Conservation (phyloP, 2,113 vertebrate species). For the Cettia cetti region DNA sequence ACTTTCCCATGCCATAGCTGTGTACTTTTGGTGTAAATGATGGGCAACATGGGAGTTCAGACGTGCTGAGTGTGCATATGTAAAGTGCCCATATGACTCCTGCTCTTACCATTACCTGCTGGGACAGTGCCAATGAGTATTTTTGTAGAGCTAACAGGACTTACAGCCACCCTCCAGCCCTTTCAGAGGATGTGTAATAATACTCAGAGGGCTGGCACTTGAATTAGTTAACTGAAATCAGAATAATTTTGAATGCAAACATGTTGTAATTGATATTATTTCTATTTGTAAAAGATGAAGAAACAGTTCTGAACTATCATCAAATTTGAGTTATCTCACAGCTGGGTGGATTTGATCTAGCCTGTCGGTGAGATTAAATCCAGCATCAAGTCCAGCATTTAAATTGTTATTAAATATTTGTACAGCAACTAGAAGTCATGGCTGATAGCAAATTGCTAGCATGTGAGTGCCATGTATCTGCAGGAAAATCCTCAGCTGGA, state of each 20-base stretch:
- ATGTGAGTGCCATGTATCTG: background rate
- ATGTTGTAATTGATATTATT: background rate
- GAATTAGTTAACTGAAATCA: background rate
- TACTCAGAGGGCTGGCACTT: background rate
- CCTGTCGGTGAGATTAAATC: background rate
- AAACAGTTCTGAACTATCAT: background rate
- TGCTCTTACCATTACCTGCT: background rate
- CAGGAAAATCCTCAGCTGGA: background rate
- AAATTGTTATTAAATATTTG: constrained; percentile 24
- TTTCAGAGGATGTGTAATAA: background rate
- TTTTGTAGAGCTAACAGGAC: background rate
- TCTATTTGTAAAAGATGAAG: constrained; percentile 9
- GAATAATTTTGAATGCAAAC: background rate
- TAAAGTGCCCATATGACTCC: rapidly evolving
- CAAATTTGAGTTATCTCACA: background rate
- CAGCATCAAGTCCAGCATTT: background rate
- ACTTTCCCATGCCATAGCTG: background rate
- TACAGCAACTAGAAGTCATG: background rate
- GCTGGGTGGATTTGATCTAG: background rate
- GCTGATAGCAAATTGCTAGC: background rate
- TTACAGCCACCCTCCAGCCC: background rate
- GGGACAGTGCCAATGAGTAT: background rate
- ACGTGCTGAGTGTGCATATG: background rate
- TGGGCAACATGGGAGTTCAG: background rate
- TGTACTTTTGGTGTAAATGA: background rate